Evolutionary conservation across 2,888 invertebrate genomes (phyloP).

Genomic region (Elmis aenea): DNA sequence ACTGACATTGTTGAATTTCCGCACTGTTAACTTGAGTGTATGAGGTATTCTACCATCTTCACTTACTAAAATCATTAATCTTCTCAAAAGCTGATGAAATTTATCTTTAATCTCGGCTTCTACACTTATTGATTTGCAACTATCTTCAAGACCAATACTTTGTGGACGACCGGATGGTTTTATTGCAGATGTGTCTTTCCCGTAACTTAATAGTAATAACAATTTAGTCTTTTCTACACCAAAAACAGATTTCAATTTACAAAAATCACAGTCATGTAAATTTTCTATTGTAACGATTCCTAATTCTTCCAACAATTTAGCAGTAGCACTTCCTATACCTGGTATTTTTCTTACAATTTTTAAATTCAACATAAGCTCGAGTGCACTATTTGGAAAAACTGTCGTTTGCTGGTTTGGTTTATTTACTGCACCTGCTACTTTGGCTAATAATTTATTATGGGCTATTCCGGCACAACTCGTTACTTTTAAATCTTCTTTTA

Average conservation of each 20-base stretch:
- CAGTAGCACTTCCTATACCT: slow-evolving; percentile 70
- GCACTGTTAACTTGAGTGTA: slow-evolving; percentile 66
- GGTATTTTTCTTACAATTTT: slow-evolving; percentile 61
- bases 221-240: slow-evolving; percentile 65
- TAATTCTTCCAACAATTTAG: slow-evolving; percentile 58
- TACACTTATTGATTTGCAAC: slow-evolving; percentile 67
- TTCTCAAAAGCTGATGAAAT: slow-evolving; percentile 61
- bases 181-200: slow-evolving; percentile 68
- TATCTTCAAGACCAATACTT: slow-evolving; percentile 75
- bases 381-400: slow-evolving; percentile 64
- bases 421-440: slow-evolving; percentile 65
- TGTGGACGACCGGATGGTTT: slow-evolving; percentile 72
- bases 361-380: slow-evolving; percentile 61
- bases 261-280: slow-evolving; percentile 58
- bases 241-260: slow-evolving; percentile 53
- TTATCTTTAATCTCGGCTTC: slow-evolving; percentile 71
- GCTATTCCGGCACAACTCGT: slow-evolving; percentile 80
- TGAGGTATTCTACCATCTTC: slow-evolving; percentile 77
- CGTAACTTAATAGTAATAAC: slow-evolving; percentile 65
- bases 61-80: slow-evolving; percentile 65
- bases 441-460: slow-evolving; percentile 79
- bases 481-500: slow-evolving; percentile 64
- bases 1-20: slow-evolving; percentile 65
- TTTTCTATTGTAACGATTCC: slow-evolving; percentile 64
- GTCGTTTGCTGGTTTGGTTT: slow-evolving; percentile 82